phyloP scores from a whole-genome alignment of 2,888 invertebrate species.

The Fragum sueziense region DNA sequence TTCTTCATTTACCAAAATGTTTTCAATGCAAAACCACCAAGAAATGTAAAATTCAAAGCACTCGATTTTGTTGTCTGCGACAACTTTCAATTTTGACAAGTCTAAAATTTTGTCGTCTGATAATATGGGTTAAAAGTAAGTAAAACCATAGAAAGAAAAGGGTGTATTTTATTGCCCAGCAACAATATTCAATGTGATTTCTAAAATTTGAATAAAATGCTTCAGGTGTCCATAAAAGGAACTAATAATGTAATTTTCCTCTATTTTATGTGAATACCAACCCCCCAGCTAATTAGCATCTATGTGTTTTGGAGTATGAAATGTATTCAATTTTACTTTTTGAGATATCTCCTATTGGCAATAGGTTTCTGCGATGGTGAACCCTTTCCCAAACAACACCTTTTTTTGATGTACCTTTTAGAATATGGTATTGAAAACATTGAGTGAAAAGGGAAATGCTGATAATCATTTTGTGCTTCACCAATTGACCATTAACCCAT shows the following conservation, averaged over 20 bases:
- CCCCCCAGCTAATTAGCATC: not conserved
- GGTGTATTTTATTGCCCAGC: conserved; percentile 5
- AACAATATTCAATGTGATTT: conserved; percentile 6
- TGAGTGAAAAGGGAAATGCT: no score
- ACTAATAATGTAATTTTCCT: conserved; percentile 6
- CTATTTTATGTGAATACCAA: conserved; percentile 13
- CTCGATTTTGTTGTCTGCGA: not conserved
- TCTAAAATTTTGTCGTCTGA: not conserved
- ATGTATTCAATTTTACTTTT: not conserved
- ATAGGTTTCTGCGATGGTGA: not conserved
- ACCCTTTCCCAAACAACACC: no score
- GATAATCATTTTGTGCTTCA: no score
- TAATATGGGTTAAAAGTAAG: not conserved
- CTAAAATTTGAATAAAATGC: conserved; percentile 13
- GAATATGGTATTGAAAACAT: no score
- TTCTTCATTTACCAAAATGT: not conserved
- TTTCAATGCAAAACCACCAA: not conserved
- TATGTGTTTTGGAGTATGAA: not conserved
- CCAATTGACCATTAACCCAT: no score
- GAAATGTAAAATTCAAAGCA: no score
- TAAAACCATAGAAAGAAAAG: not conserved
- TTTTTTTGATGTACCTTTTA: no score
- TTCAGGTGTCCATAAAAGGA: conserved; percentile 12
- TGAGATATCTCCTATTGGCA: no score
- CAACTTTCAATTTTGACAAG: not conserved